phyloP scores from a whole-genome alignment of 2,888 invertebrate species.

The Hoplodrina blanda region DNA sequence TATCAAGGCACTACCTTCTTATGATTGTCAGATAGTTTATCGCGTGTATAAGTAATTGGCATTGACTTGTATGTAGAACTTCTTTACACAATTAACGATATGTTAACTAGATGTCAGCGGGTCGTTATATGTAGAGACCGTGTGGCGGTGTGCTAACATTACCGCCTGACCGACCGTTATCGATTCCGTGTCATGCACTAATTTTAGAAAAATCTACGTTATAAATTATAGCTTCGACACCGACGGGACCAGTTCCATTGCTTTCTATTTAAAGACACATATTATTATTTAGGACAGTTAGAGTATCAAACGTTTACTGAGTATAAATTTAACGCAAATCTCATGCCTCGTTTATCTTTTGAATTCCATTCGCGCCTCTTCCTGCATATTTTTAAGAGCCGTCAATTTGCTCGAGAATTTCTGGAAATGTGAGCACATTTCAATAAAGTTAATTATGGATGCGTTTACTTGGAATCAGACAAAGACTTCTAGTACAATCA shows the following conservation, averaged over 20 bases:
- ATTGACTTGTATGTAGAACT: conserved; percentile 8
- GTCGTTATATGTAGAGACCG: conserved; percentile 63
- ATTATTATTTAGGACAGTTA: conserved; percentile 63
- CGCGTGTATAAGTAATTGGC: conserved; percentile 7
- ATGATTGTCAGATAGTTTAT: conserved; percentile 11
- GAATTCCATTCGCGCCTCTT: conserved; percentile 48
- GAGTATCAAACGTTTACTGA: conserved; percentile 44
- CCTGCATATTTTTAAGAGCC: conserved; percentile 54
- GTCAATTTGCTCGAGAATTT: conserved; percentile 45
- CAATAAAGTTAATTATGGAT: conserved; percentile 56
- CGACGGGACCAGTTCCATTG: conserved; percentile 60
- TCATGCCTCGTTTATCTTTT: conserved; percentile 52
- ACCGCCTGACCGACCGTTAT: conserved; percentile 76
- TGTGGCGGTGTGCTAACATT: conserved; percentile 71
- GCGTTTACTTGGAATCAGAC: conserved; percentile 56
- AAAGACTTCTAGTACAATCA: conserved; percentile 53
- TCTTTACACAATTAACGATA: conserved; percentile 35
- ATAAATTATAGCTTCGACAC: conserved; percentile 70
- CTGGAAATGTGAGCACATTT: conserved; percentile 48
- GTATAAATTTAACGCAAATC: conserved; percentile 45
- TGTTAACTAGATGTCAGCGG: conserved; percentile 40
- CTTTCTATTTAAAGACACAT: conserved; percentile 58
- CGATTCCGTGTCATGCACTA: conserved; percentile 81
- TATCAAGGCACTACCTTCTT: not conserved
- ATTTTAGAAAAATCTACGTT: conserved; percentile 80